phyloP scores from a whole-genome alignment of 2,888 invertebrate genomes.

The Drosophila nigricruria region DNA sequence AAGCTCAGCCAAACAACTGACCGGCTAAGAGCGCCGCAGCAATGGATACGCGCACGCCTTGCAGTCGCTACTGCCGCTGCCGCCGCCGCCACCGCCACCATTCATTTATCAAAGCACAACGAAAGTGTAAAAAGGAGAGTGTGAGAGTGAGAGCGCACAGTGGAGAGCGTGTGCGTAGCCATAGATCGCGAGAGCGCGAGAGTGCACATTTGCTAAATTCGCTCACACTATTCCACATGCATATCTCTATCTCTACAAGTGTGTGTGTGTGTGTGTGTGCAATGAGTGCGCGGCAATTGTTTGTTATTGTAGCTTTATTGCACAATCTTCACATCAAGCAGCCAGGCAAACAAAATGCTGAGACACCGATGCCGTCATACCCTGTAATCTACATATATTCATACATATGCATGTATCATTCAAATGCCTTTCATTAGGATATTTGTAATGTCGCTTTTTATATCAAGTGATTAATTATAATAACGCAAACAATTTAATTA shows the following conservation, averaged over 20 bases:
- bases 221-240: conserved; percentile 14
- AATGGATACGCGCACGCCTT: conserved; percentile 51
- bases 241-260: conserved; percentile 2
- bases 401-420: background rate
- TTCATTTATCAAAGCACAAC: conserved; percentile 43
- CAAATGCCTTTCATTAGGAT: background rate
- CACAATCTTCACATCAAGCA: conserved; percentile 69
- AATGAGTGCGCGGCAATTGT: conserved; percentile 65
- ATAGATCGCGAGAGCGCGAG: conserved; percentile 39
- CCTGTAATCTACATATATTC: background rate
- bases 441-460: background rate
- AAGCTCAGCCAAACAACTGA: conserved; percentile 63
- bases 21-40: conserved; percentile 45
- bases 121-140: conserved; percentile 19
- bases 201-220: conserved; percentile 60
- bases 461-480: background rate
- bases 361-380: conserved; percentile 12
- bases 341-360: conserved; percentile 34
- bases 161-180: conserved; percentile 47
- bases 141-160: background rate
- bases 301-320: conserved; percentile 74
- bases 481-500: background rate
- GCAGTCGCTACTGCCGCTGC: conserved; percentile 19
- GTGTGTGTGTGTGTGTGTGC: background rate
- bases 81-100: background rate